Conservation (phyloP, 2,113 vertebrate species). For the Ictidomys tridecemlineatus region DNA sequence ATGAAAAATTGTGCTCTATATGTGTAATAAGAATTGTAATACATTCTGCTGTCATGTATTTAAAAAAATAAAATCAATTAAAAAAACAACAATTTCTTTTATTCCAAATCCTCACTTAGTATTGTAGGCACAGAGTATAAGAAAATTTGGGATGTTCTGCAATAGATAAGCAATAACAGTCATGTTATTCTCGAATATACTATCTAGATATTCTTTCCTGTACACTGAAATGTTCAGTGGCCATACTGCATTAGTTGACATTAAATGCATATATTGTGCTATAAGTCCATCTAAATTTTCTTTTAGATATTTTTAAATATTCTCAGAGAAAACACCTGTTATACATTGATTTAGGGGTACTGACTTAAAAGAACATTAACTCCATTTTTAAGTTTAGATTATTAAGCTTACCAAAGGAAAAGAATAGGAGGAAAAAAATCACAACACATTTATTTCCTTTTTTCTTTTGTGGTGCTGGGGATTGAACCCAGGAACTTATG, state of each 20-base stretch:
- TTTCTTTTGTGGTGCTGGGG: no score
- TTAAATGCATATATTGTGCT: conserved; percentile 47
- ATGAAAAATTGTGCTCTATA: no score
- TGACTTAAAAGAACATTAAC: conserved; percentile 38
- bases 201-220: conserved; percentile 22
- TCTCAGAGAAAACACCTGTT: conserved; percentile 55
- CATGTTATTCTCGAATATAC: conserved; percentile 65
- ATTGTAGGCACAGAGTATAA: conserved; percentile 65
- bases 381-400: conserved; percentile 44
- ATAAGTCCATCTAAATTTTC: conserved; percentile 47
- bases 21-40: no score
- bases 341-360: conserved; percentile 50
- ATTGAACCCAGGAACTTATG: no score
- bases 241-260: conserved; percentile 42
- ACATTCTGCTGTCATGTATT: no score
- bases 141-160: conserved; percentile 67
- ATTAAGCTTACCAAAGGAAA: conserved; percentile 54
- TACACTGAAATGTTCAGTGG: conserved; percentile 52
- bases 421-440: conserved; percentile 78
- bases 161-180: conserved; percentile 53
- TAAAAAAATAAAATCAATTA: no score
- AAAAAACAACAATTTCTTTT: neutral
- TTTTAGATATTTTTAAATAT: conserved; percentile 39
- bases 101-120: conserved; percentile 24
- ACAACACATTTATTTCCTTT: conserved; percentile 71